Conservation (phyloP, 2,797 vertebrate genomes). For the Cryptoprocta ferox region DNA sequence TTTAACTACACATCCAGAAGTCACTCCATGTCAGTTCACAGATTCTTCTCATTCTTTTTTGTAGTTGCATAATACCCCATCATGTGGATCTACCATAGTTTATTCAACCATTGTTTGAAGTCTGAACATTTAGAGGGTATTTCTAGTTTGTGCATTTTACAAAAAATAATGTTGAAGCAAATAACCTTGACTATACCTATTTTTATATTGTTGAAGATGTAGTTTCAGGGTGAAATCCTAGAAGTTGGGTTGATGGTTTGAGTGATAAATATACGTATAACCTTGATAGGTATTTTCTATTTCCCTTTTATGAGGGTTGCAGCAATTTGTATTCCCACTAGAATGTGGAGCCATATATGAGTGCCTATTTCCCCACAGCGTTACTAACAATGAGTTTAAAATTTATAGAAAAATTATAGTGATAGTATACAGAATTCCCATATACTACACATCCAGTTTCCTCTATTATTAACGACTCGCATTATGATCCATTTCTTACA, state of each 20-base stretch:
- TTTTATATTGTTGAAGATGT: not conserved
- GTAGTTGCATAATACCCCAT: not conserved
- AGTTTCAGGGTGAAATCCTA: not conserved
- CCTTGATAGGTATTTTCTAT: not conserved
- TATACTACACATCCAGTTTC: not conserved
- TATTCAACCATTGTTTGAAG: not conserved
- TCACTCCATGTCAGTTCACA: not conserved
- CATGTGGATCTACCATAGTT: not conserved
- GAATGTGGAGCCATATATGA: not conserved
- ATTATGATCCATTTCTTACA: not conserved
- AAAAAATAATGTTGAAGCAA: not conserved
- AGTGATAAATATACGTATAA: not conserved
- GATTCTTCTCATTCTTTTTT: not conserved
- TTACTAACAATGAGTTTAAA: not conserved
- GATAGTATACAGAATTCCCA: not conserved
- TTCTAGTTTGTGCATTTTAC: not conserved
- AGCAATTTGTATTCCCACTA: not conserved
- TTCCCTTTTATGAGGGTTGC: not conserved
- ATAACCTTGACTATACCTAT: not conserved
- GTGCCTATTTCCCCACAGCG: not conserved
- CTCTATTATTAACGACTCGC: not conserved
- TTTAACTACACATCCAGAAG: not conserved
- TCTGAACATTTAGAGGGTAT: not conserved
- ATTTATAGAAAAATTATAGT: not conserved
- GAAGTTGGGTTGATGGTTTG: not conserved